phyloP scores from a whole-genome alignment of 2,888 invertebrate genomes.

The Amblyteles armatorius region DNA sequence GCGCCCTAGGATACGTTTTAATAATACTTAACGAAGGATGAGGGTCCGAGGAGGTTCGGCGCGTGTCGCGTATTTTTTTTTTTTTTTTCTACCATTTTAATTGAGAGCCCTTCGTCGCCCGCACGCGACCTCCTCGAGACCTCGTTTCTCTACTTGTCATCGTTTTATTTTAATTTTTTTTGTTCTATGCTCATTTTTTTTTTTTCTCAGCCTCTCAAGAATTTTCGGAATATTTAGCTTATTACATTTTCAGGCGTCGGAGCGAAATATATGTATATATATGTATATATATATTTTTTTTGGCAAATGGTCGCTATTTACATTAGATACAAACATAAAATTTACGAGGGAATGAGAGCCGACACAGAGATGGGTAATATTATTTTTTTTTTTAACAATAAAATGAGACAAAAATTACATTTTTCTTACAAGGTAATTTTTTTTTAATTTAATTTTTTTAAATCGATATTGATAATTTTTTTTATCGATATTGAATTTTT shows the following conservation, averaged over 20 bases:
- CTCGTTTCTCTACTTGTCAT: not conserved
- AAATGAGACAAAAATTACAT: not conserved
- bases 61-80: conserved; percentile 50
- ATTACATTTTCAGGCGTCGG: not conserved
- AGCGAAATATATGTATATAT: conserved; percentile 11
- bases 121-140: conserved; percentile 47
- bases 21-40: conserved; percentile 53
- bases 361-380: conserved; percentile 18
- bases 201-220: not conserved
- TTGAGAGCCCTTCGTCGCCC: conserved; percentile 55
- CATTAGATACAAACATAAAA: conserved; percentile 47
- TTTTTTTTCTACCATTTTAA: conserved; percentile 37
- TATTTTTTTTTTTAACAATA: not conserved
- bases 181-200: conserved; percentile 39
- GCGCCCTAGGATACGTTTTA: conserved; percentile 52
- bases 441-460: not conserved
- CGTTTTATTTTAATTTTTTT: conserved; percentile 9
- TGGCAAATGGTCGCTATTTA: conserved; percentile 20
- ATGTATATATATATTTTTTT: conserved; percentile 27
- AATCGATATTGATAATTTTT: not conserved
- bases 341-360: not conserved
- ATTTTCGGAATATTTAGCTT: conserved; percentile 24
- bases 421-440: not conserved
- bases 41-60: conserved; percentile 30
- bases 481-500: not conserved